Base-by-base conservation (phyloP, 2,797 vertebrate species). In the Enteromius thamalakanensis region DNA sequence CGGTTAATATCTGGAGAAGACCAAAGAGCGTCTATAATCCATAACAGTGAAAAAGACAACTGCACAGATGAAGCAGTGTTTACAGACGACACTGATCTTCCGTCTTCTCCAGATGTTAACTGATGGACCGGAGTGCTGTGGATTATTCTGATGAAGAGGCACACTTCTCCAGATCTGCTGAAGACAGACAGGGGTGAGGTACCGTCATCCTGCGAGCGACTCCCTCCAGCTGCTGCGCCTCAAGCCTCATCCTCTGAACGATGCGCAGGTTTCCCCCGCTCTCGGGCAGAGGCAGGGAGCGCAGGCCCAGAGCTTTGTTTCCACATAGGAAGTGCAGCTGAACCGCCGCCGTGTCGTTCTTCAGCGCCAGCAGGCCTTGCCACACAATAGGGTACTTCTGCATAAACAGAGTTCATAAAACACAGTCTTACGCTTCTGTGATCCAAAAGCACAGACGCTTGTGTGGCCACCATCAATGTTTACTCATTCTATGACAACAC, bases 331-430 rank as follows among this genome's bases (percentile, higher is more conserved):
- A 99, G 92, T 99, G 98, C 88, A 99, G 92, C 95, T 99, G 98
- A 85, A 99, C 98, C 0, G 98, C 98, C 0, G 98, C 98, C 0
- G 97, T 99, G 93, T 99, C 98, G 0, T 99, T 99, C 91, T 99
- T 99, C 4, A 99, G 94, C 3, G 98, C 98, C 83, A 99, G 84
- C 23, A 99, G 93, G 82, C 98, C 98, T 95, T 99, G 98, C 98
- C 98, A 99, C 79, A 99, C 98, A 17, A 99, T 99, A 0, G 98
- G 98, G 88, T 99, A 98, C 92, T 98, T 99, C 98, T 99, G 94
- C 88, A 87, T 45, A 51, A 69, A 6, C 12, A 40, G n/a, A 29
- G 26, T 32, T 72, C 7, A 69, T 19, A 3, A 55, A 10, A 84
- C 2, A 26, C 3, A 64, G 53, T 14, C 14, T 10, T 21, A 1